Evolutionary conservation across 64 coral and sea anemone species (phyloP), one percentile per base, ranked within the genome.

Genomic region (Pocillopora verrucosa): DNA sequence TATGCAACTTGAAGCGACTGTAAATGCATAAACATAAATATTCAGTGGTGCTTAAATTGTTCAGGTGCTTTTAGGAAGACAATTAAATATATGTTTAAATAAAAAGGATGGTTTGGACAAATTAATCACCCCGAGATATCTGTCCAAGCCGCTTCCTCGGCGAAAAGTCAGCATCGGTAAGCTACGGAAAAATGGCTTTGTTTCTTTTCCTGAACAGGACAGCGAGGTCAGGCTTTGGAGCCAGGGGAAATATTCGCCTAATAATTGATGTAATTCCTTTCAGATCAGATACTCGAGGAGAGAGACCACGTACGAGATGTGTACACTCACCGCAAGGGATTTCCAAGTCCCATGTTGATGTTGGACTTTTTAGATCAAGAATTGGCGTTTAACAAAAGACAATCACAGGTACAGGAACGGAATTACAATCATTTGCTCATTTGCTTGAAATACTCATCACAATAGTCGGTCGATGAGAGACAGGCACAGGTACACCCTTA

Each of bases 321-420:
- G 72, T 99, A 95, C 80, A 89, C 96, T 12, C 88, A 92, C 74
- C 90, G 94, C 19, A 99, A 99, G 72, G 96, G 96, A 3, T 99
- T 99, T 65, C 93, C 96, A 2, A 95, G 94, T 41, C 97, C 97
- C 14, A 88, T 95, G 25, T 68, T 99, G 34, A 84, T 86, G 73
- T 74, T 99, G 30, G 93, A 99, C 41, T 82, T 86, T 68, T 65
- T 93, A 56, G 89, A 90, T 17, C 75, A 90, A 16, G 83, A 88
- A 13, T 84, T 82, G 72, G 88, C 93, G 4, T 99, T 95, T 64
- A 63, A 86, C 56, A 95, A 93, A 82, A 91, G 97, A 63, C 97
- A 99, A 26, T 61, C 87, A 61, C 97, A 99, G 94, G 97, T 99
- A 59, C 35, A 25, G 13, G 26, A 82, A 82, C 67, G 10, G 20